Percentiles rank a stretch among this genome's conserved stretches.
Evolutionary conservation across 2,797 vertebrate species (phyloP).

Genomic region (Ciconia nigra): DNA sequence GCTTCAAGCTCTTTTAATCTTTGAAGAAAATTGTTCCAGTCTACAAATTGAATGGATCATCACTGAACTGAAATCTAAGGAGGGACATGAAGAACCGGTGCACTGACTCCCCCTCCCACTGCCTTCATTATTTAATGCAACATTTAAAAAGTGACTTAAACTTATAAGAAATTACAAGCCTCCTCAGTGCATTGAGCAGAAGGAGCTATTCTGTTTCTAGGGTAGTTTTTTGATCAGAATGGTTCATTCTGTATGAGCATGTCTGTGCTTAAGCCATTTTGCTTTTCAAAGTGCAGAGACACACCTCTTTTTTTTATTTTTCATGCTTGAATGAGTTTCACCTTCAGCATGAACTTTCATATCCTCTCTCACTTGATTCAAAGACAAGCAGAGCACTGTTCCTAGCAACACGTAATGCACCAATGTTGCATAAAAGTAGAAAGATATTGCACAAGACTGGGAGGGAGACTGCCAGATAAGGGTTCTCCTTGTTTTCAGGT

Average conservation of each 20-base stretch:
- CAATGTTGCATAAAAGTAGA: neutral
- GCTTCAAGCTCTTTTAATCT: neutral
- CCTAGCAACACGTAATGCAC: neutral
- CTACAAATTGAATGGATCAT: neutral
- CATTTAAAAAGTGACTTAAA: neutral
- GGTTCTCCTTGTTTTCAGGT: neutral
- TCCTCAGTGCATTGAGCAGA: neutral
- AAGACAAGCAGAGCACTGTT: neutral
- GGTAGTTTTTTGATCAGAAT: neutral
- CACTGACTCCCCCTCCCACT: neutral
- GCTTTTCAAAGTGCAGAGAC: neutral
- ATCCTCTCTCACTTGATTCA: neutral
- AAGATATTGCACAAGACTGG: neutral
- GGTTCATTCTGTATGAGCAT: fast-evolving
- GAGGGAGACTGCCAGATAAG: neutral
- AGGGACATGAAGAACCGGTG: neutral
- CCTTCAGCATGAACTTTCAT: neutral
- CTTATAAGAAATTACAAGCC: neutral
- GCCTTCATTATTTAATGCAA: neutral
- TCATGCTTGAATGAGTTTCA: neutral
- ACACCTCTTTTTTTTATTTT: neutral
- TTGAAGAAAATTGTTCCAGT: neutral
- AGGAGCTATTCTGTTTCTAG: neutral
- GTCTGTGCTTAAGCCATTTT: neutral
- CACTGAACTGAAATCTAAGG: neutral